Base-by-base conservation (phyloP, 1,140 invertebrate species). In the Archivesica marissinica region DNA sequence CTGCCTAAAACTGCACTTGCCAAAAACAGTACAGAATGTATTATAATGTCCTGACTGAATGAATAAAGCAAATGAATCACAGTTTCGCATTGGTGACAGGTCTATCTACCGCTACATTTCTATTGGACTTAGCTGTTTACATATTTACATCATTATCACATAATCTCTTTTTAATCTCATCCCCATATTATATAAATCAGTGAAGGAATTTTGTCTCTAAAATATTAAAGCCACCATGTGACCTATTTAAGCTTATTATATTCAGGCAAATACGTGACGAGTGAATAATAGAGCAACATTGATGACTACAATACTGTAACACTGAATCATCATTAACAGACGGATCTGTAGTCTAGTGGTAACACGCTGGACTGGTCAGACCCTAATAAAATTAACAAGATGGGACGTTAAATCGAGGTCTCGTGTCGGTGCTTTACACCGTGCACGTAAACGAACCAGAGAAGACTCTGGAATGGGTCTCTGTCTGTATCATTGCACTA, bases 301-400 rank as follows among this genome's bases (percentile, higher is more conserved):
- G 47, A 23, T 70, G 41, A 70, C 66, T 39, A 47, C 15, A 23
- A 44, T 44, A 44, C 39, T 30, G 66, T 47, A 20, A 70, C 66
- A 44, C 38, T 70, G 66, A 70, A 70, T 70, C 66, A 70, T 70
- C 66, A 23, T n/a, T n/a, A n/a, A n/a, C n/a, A n/a, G n/a, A n/a
- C n/a, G n/a, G n/a, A n/a, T n/a, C n/a, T n/a, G n/a, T n/a, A n/a
- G n/a, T n/a, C n/a, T n/a, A n/a, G n/a, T n/a, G n/a, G n/a, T n/a
- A n/a, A n/a, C n/a, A n/a, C n/a, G n/a, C n/a, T n/a, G n/a, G n/a
- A n/a, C n/a, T n/a, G n/a, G n/a, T n/a, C n/a, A n/a, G n/a, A n/a
- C n/a, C n/a, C n/a, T n/a, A n/a, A n/a, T n/a, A n/a, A n/a, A n/a
- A n/a, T n/a, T n/a, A n/a, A n/a, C n/a, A n/a, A n/a, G n/a, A n/a